Evolutionary conservation across 2,888 invertebrate species (phyloP), one percentile per base, ranked within the genome.

Genomic region (Sphaerophoria taeniata): DNA sequence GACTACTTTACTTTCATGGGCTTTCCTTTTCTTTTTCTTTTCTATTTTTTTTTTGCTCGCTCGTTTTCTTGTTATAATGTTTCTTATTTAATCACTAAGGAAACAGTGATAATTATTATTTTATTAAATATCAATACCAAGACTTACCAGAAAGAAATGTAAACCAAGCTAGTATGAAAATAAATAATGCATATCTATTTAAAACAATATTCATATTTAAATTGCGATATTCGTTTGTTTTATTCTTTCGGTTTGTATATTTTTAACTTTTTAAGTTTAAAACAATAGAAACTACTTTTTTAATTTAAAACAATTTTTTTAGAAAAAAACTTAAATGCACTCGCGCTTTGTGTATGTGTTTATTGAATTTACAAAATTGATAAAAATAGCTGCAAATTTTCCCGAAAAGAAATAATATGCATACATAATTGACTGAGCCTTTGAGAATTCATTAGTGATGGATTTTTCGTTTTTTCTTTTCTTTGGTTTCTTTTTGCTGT

Each of bases 151-250:
- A 85, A 81, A 85, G 80, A 81, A 85, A 81, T 85, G 81, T 76
- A 69, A 85, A 85, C 75, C 85, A 85, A 81, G 85, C 76, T 85
- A 85, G 67, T 72, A 85, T 72, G 71, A 85, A 85, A 85, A 85
- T 85, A 85, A 85, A 73, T 85, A 85, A 81, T 76, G 81, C 76
- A 81, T 85, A 80, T 81, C 75, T 85, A 81, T 81, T 80, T 63
- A 81, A 81, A 85, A 85, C 85, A 81, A 85, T 85, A 85, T 85
- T 81, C 85, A 85, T 85, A 85, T 85, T 84, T 84, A 71, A 70
- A 43, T 65, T 60, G 55, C 47, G 71, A 60, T 36, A 70, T 79
- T 84, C 33, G 63, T 56, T 45, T 69, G 60, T 55, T 67, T 55
- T 47, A 53, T 75, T 43, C 73, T 60, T 76, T 39, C 24, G 24